Evolutionary conservation across 2,797 vertebrate species (phyloP), one percentile per base, ranked within the genome.

Genomic region (Gambelia wislizenii): DNA sequence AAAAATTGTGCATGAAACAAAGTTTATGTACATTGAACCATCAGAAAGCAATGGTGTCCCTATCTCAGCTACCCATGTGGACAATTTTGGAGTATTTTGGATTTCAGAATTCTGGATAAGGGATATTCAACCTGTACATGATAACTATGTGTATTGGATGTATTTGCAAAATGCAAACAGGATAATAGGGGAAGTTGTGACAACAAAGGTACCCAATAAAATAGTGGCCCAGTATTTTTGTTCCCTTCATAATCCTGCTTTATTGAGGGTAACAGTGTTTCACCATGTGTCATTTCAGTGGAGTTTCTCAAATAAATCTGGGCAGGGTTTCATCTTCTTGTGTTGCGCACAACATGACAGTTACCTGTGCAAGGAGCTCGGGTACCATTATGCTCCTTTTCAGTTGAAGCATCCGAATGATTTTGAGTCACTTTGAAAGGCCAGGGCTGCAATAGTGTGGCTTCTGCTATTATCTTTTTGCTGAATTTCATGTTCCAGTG

Each of bases 341-440:
- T 30, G 27, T 69, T 20, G 33, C 47, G 7, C 36, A 67, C 64
- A 67, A 33, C 64, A 13, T 33, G 64, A 4, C 30, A 33, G 30
- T 33, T 67, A 33, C 10, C 33, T 1, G 1, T 39, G 14, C 1
- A n/a, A n/a, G 1, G 1, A 30, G 33, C 8, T 3, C 14, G 42
- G 59, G 9, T 18, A 52, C 0, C 36, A 6, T 36, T 36, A 36
- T 59, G 2, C 33, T 69, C 20, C 4, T 49, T 74, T 72, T 56
- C 33, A 61, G 10, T 59, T 5, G 33, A 70, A 30, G 4, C 13
- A 4, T 33, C 18, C 33, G 25, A 3, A 36, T 84, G 20, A 10
- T 54, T 25, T 75, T 14, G 85, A 4, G 22, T 25, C 56, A 6
- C 27, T 72, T 52, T 30, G 36, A n/a, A 30, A 20, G 1, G n/a